phyloP scores from a whole-genome alignment of 2,113 vertebrate species.

The Pygoscelis adeliae region DNA sequence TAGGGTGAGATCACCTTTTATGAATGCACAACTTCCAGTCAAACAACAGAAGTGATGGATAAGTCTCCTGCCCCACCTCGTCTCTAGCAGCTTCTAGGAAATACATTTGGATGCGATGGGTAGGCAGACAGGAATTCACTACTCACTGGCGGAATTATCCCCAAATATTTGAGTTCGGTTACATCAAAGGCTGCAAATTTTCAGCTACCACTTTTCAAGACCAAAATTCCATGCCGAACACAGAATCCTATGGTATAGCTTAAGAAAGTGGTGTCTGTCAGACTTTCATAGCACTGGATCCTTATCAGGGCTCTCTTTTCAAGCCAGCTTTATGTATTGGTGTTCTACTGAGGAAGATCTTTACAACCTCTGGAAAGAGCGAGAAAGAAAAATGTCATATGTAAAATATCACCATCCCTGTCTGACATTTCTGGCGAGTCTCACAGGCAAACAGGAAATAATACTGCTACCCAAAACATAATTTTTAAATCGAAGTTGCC shows the following conservation, averaged over 20 bases:
- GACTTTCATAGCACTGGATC: neutral
- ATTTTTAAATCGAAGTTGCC: neutral
- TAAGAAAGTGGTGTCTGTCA: neutral
- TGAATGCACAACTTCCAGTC: neutral
- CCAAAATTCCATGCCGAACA: neutral
- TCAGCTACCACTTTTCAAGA: neutral
- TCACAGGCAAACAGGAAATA: neutral
- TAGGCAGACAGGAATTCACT: neutral
- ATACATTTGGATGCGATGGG: fast-evolving
- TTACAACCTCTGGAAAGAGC: neutral
- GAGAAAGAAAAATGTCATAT: neutral
- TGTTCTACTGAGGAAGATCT: neutral
- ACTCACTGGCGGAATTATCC: neutral
- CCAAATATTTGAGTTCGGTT: neutral
- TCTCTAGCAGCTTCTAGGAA: neutral
- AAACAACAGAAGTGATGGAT: too few species aligned
- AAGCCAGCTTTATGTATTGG: neutral
- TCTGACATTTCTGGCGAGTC: neutral
- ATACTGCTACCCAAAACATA: neutral
- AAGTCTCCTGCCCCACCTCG: neutral
- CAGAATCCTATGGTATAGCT: neutral
- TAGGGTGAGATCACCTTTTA: neutral
- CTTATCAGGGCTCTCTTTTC: neutral
- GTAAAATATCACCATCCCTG: neutral
- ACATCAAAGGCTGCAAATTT: neutral